Evolutionary conservation across 2,797 vertebrate species (phyloP), one percentile per base, ranked within the genome.

Genomic region (Sebastes wilsoni): DNA sequence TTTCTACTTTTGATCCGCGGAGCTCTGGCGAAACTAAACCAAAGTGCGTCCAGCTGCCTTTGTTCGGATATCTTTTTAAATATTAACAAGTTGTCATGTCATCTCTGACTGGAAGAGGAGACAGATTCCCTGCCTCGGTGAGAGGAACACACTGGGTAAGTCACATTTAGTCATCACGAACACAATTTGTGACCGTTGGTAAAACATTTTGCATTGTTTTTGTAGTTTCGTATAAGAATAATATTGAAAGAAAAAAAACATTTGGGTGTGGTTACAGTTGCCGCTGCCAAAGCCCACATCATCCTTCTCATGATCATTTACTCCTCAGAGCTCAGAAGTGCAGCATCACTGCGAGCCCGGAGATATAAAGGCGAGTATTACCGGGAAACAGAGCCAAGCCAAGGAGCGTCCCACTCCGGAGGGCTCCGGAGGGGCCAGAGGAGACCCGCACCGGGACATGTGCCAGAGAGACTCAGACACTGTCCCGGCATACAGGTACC

Each of bases 31-130:
- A 59, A 73, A 83, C 67, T 23, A 27, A 60, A 42, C 55, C 52
- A 90, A 90, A 85, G 77, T 66, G 67, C 79, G 4, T 16, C 23
- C 83, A 62, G 79, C 85, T 65, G 80, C 84, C 92, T 94, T 92
- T 94, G 93, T 94, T 91, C 86, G 86, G 86, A 81, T 66, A 38
- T 88, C 89, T 83, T 94, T 93, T 92, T 85, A 92, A 92, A 91
- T 91, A 92, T 93, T 93, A 92, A 93, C 90, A 93, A 94, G 90
- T 94, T 94, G 89, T 88, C 94, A 98, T 98, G 97, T 97, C 97
- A 96, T 98, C 96, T 30, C 93, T 97, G 92, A 96, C 96, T 87
- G 96, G 96, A 83, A 96, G 95, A 94, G 97, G 97, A 83, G 93
- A 96, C 86, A 93, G 95, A 22, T 95, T 96, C 34, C 93, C 96